A percentile compares a stretch with the other conserved stretches of the same genome.
phyloP scores from a whole-genome alignment of 2,113 vertebrate genomes.

The Chunga burmeisteri region DNA sequence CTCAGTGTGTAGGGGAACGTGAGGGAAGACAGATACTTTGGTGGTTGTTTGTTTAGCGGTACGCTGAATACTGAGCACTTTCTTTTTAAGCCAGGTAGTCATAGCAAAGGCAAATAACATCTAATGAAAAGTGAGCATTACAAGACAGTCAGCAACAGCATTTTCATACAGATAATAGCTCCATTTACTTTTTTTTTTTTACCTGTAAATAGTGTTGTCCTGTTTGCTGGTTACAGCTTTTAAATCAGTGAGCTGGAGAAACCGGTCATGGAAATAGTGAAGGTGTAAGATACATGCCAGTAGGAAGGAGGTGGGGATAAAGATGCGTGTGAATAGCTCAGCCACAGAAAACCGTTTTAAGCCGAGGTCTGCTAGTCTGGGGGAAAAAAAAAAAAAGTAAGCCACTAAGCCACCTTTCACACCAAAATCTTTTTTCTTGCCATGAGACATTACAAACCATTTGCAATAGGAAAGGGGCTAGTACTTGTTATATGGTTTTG shows the following conservation, averaged over 20 bases:
- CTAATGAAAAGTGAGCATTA: neutral
- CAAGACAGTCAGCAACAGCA: neutral
- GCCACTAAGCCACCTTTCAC: neutral
- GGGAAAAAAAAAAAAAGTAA: neutral
- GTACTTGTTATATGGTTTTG: neutral
- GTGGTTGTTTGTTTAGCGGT: rapidly evolving
- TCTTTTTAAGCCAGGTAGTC: neutral
- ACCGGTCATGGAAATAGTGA: conserved; percentile 95
- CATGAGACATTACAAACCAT: neutral
- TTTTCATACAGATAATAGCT: neutral
- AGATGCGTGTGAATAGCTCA: conserved; percentile 89
- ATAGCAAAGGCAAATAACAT: neutral
- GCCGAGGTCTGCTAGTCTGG: conserved; percentile 87
- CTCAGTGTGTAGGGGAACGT: neutral
- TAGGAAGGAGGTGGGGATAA: conserved; percentile 94
- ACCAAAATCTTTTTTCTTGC: neutral
- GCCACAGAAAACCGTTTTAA: conserved; percentile 80
- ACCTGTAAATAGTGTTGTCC: conserved; percentile 95
- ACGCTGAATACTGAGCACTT: neutral
- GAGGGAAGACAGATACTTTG: neutral
- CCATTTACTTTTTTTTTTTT: conserved; percentile 10
- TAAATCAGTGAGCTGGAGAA: conserved; percentile 94
- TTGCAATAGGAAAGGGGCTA: neutral
- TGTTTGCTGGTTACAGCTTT: conserved; percentile 93
- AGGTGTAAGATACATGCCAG: conserved; percentile 94